Base-by-base conservation (phyloP, 2,888 invertebrate genomes). In the Carcina quercana region DNA sequence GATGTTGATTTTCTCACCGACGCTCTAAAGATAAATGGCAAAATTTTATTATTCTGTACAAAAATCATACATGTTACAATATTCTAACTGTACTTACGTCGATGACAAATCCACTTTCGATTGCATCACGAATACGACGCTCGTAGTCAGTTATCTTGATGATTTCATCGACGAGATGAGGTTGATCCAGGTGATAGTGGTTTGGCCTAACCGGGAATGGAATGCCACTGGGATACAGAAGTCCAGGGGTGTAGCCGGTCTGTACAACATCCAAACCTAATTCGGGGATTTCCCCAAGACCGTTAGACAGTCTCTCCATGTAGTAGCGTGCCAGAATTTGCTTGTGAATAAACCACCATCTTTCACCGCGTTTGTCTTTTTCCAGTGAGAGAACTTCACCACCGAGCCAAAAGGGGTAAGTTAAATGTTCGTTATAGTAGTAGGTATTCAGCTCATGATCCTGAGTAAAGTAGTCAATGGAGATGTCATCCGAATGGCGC, bases 311-410 rank as follows among this genome's bases (percentile, higher is more conserved):
- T 62, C 93, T 89, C 62, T 93, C 92, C 73, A 92, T 80, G 58
- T 92, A 90, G 69, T 92, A 93, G 43, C 89, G 89, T 38, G 90
- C 86, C 42, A 92, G 49, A 8, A 92, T 50, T 65, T 92, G 90
- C 53, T 90, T 90, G 53, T 91, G 87, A 38, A 86, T 61, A 62
- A 85, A 89, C 63, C 90, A 87, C 70, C 86, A 89, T 35, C 76
- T 68, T 67, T 90, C 90, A 31, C 91, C 91, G 48, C 89, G 88
- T 38, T 79, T 82, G 50, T 88, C 87, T 46, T 87, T 85, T 21
- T 71, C 54, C 30, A 86, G 56, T 38, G 83, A 73, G 43, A 83
- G 85, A 28, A 83, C 75, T 10, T 82, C 68, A 32, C 86, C 86
- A 37, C 86, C 80, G 54, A 91, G 76, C 88, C 89, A 91, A 58